Base-by-base conservation (phyloP, 2,888 invertebrate species). In the Oligia latruncula region DNA sequence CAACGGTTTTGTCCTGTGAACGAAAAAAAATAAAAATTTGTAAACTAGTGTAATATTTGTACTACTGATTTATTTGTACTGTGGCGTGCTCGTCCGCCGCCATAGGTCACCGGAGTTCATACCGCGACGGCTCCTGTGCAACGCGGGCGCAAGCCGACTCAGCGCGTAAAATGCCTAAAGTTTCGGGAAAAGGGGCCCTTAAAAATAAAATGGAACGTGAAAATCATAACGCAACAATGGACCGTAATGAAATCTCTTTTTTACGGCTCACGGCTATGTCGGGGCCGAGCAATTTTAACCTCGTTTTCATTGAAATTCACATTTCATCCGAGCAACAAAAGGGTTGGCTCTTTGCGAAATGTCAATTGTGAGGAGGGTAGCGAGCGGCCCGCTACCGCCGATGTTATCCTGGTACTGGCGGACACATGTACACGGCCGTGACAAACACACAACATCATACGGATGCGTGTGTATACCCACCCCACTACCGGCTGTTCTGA, bases 261-360 rank as follows among this genome's bases (percentile, higher is more conserved):
- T 89, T 89, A 89, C 90, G 90, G 90, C 91, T 90, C 93, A 94
- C 92, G 92, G 93, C 91, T 89, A 89, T 90, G 93, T 91, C 92
- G 93, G 91, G 93, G 90, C 94, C 91, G 93, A 92, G 93, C 95
- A 95, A 95, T 96, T 95, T 95, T 93, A 94, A 94, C 95, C 94
- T 94, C 94, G 94, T 95, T 95, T 94, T 93, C 95, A 95, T 96
- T 95, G 95, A 95, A 96, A 95, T 95, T 95, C 94, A 93, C 94
- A 91, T 95, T 95, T 95, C 94, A 94, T 95, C 93, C 93, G 92
- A 92, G 92, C 93, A 93, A 95, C 95, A 95, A 95, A 92, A 95
- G 95, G 95, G 94, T 94, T 94, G 93, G 93, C 92, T 93, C 93
- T 93, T 94, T 93, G 92, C 92, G 92, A 95, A 94, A 95, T 95